Evolutionary conservation across 2,888 invertebrate species (phyloP), one percentile per base, ranked within the genome.

Genomic region (Meteorus cinctellus): DNA sequence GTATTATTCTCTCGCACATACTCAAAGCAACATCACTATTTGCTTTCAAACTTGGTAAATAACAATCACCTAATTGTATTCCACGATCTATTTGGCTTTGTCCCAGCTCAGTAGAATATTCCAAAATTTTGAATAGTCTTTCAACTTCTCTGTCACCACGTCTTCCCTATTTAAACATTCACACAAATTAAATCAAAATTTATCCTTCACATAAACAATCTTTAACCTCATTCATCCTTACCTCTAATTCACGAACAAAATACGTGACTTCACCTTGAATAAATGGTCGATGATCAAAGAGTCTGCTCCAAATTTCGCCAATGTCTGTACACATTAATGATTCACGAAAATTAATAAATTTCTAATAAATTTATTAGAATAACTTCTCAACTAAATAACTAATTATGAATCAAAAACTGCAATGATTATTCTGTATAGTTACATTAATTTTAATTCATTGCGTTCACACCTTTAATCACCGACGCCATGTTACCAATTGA

Each of bases 271-370:
- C 97, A 74, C 96, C 96, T 90, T 94, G 95, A 77, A 97, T 89
- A 88, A 97, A 96, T 48, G 96, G 95, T 80, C 94, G 93, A 86
- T 97, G 97, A 90, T 97, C 96, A 90, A 97, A 96, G 77, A 97
- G 91, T 86, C 97, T 92, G 84, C 93, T 92, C 94, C 96, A 96
- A 88, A 96, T 94, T 90, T 95, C 95, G 80, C 94, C 93, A 82
- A 94, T 92, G 92, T 96, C 97, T 55, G 19, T 97, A 77, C 77
- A 79, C 76, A 78, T 79, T 81, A 72, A 73, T 74, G n/a, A 27
- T 45, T 31, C 27, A 72, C 10, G 41, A 29, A 72, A 67, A 78
- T 76, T 76, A 65, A 80, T 63, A 72, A 70, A 73, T 72, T 62
- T 75, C 72, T 70, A 59, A 81, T 60, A 66, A 72, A 72, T 68